Percentiles rank a stretch among this genome's conserved stretches.
phyloP scores from a whole-genome alignment of 1,140 invertebrate species.

The Lepidurus apus region DNA sequence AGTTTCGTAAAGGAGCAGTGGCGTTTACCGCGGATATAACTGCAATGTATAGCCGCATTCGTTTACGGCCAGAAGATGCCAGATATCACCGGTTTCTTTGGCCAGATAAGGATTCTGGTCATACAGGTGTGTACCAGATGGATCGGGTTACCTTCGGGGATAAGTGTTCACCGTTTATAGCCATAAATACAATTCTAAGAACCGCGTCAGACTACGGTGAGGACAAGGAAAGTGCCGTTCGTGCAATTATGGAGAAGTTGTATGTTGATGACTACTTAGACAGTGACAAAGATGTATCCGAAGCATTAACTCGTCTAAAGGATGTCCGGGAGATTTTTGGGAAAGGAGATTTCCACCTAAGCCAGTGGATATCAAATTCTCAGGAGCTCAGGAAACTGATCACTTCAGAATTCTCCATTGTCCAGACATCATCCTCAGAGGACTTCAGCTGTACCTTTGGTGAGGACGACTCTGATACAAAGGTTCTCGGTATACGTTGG shows the following conservation, averaged over 20 bases:
- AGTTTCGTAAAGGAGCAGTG: slow-evolving; percentile 34
- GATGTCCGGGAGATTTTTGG: neutral
- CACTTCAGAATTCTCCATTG: neutral
- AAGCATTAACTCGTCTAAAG: neutral
- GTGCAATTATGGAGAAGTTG: neutral
- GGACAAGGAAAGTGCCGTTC: neutral
- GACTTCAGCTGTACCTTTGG: neutral
- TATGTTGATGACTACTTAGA: slow-evolving; percentile 26
- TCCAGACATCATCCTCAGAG: neutral
- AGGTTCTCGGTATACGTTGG: neutral
- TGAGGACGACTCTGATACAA: neutral
- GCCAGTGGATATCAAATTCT: slow-evolving; percentile 28
- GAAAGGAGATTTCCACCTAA: slow-evolving; percentile 27
- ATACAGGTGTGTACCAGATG: slow-evolving; percentile 23
- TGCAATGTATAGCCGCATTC: slow-evolving; percentile 18
- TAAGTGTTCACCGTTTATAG: slow-evolving; percentile 3
- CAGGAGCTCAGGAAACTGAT: neutral
- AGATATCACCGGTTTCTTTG: slow-evolving; percentile 11
- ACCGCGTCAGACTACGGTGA: slow-evolving; percentile 18
- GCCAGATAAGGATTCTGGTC: neutral
- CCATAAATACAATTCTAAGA: neutral
- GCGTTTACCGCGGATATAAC: slow-evolving; percentile 34
- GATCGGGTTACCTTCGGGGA: neutral
- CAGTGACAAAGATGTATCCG: neutral
- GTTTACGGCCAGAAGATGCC: neutral